Conservation (phyloP, 2,888 invertebrate species). For the Congeria kusceri region DNA sequence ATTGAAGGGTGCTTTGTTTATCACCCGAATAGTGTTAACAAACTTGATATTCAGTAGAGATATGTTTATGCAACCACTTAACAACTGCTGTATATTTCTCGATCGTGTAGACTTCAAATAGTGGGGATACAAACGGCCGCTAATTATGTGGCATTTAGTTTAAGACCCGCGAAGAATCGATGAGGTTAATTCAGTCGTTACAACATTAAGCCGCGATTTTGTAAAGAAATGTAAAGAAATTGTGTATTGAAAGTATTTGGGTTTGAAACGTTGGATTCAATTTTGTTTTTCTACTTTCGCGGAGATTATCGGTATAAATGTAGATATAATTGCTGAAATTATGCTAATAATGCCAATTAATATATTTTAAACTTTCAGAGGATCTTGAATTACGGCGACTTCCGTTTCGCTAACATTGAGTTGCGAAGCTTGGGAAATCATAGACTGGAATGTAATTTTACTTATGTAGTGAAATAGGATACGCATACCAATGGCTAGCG, state of each 20-base stretch:
- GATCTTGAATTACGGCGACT: too few species aligned
- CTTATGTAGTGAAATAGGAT: neutral
- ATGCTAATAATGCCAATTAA: neutral
- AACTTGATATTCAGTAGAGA: slow-evolving; percentile 28
- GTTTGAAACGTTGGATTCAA: too few species aligned
- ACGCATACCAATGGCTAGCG: slow-evolving; percentile 32
- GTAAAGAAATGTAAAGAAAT: too few species aligned
- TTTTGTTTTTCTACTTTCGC: too few species aligned
- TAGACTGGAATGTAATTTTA: neutral
- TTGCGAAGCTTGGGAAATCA: neutral
- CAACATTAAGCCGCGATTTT: too few species aligned
- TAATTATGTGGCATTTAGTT: neutral
- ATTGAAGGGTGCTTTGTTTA: slow-evolving; percentile 30
- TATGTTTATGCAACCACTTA: slow-evolving; percentile 23
- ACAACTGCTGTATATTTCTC: slow-evolving; percentile 26
- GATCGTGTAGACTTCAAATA: slow-evolving; percentile 15
- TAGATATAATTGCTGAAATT: neutral
- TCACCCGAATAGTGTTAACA: slow-evolving; percentile 39
- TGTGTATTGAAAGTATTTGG: too few species aligned
- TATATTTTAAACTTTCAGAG: neutral
- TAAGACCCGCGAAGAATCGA: neutral
- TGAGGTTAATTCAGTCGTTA: neutral
- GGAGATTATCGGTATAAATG: too few species aligned
- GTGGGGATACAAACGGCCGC: neutral
- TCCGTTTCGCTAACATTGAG: neutral